phyloP scores from a whole-genome alignment of 2,113 vertebrate genomes.

The Neomonachus schauinslandi region DNA sequence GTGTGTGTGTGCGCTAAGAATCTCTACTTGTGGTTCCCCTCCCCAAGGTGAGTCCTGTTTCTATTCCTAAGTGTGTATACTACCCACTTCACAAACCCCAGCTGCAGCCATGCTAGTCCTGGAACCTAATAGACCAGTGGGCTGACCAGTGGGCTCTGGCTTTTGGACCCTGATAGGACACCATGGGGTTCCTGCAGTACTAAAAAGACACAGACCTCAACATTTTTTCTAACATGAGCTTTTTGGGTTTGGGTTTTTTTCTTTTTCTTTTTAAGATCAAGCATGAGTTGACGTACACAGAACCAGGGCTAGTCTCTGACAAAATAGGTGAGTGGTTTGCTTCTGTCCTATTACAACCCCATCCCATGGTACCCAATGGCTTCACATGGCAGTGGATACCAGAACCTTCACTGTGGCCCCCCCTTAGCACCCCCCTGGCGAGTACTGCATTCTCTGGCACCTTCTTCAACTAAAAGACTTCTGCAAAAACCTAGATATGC shows the following conservation, averaged over 20 bases:
- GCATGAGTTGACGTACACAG: neutral
- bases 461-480: neutral
- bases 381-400: neutral
- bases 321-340: neutral
- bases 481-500: neutral
- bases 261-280: neutral
- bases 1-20: neutral
- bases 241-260: neutral
- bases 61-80: neutral
- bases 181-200: neutral
- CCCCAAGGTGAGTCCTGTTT: neutral
- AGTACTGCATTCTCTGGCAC: neutral
- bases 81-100: neutral
- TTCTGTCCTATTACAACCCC: neutral
- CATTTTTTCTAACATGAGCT: neutral
- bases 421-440: accelerated
- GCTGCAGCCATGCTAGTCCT: neutral
- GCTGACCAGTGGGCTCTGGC: neutral
- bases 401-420: neutral
- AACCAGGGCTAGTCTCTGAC: neutral
- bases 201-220: neutral
- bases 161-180: neutral
- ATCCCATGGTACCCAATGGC: neutral
- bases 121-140: neutral
- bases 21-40: neutral